Percentiles rank a stretch among this genome's conserved stretches.
Conservation (phyloP, 2,113 vertebrate species). For the Chaetura pelagica region DNA sequence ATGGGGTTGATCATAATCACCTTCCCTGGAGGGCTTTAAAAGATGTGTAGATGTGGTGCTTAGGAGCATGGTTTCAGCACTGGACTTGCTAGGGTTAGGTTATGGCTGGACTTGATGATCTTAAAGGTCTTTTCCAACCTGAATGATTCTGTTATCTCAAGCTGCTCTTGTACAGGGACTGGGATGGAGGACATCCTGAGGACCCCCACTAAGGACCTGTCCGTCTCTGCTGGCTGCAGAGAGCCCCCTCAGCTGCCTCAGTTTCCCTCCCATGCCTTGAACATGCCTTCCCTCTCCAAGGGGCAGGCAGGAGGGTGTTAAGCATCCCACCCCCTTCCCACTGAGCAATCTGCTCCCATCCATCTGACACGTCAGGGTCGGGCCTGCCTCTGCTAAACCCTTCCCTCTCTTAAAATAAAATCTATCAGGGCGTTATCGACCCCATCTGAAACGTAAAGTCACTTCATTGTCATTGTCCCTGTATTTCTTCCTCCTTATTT, state of each 20-base stretch:
- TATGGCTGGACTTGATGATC: too few species aligned
- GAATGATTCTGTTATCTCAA: too few species aligned
- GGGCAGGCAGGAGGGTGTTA: background rate
- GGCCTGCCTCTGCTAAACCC: conserved; percentile 50
- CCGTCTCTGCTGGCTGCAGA: background rate
- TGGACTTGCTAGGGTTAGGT: too few species aligned
- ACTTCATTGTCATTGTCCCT: conserved; percentile 63
- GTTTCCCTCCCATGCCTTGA: background rate
- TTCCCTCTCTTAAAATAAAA: conserved; percentile 46
- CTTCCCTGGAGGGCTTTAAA: too few species aligned
- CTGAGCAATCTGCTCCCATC: conserved; percentile 27
- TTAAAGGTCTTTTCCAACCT: too few species aligned
- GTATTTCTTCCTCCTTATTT: conserved; percentile 55
- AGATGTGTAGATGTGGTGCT: too few species aligned
- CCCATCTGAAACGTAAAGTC: conserved; percentile 69
- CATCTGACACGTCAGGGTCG: background rate
- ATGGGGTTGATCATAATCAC: background rate
- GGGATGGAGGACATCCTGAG: background rate
- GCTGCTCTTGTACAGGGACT: background rate
- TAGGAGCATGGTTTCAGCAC: too few species aligned
- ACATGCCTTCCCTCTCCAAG: background rate
- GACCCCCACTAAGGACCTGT: accelerated
- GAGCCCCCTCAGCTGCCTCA: background rate
- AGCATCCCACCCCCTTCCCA: background rate
- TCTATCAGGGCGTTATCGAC: conserved; percentile 61